Evolutionary conservation across 2,113 vertebrate species (phyloP).

Genomic region (Aplodontia rufa): DNA sequence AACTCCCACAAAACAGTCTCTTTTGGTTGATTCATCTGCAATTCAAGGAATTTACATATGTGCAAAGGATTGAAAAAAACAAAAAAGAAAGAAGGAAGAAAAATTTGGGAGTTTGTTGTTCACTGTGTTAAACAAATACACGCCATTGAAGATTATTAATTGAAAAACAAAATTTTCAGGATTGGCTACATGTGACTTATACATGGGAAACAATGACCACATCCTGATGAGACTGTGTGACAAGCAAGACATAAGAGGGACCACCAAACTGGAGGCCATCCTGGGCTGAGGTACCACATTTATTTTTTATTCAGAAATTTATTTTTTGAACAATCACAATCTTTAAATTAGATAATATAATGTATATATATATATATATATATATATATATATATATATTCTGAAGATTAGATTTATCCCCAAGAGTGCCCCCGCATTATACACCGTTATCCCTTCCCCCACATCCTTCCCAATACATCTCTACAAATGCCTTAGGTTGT

Average conservation of each 20-base stretch:
- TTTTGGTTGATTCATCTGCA: background rate
- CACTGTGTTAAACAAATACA: background rate
- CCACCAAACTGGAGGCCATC: background rate
- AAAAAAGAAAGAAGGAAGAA: background rate
- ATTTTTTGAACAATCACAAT: too few species aligned
- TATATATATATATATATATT: too few species aligned
- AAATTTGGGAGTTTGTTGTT: background rate
- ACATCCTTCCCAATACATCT: too few species aligned
- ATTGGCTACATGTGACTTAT: background rate
- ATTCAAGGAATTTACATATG: background rate
- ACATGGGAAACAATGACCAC: background rate
- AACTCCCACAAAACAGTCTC: background rate
- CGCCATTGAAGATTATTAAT: background rate
- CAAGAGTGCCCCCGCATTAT: too few species aligned
- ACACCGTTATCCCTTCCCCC: too few species aligned
- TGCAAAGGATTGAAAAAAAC: background rate
- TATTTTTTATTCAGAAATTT: too few species aligned
- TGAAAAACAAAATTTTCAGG: background rate
- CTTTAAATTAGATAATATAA: too few species aligned
- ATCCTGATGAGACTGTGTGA: background rate
- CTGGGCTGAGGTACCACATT: background rate
- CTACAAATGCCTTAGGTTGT: too few species aligned
- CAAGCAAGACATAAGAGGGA: background rate
- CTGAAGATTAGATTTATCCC: too few species aligned
- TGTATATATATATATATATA: too few species aligned